Evolutionary conservation across 2,113 vertebrate species (phyloP), one percentile per base, ranked within the genome.

Genomic region (Alligator mississippiensis): DNA sequence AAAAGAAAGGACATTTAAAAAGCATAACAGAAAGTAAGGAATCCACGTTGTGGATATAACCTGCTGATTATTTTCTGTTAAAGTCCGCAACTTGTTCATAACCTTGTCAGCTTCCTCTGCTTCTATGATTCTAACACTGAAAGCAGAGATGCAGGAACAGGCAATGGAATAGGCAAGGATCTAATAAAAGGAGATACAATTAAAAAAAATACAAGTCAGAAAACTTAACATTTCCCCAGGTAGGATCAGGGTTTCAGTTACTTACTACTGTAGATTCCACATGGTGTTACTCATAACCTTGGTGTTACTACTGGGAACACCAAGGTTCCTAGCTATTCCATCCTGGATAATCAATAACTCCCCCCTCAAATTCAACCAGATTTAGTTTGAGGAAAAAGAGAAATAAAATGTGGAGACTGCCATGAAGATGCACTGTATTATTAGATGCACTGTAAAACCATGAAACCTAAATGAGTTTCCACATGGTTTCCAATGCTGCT

Each of bases 21-120:
- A 74, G 1, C 1, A 85, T 12, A 93, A 87, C 24, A 7, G 55
- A 92, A 47, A 75, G 30, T 12, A 82, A 95, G 21, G 2, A 86
- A 55, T 28, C 21, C 58, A 83, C 72, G 68, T 22, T 83, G 1
- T 5, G 28, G 62, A 82, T 77, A 88, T 25, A 80, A 99, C 99
- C 99, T 99, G 99, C 90, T 99, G 99, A 96, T 97, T 99, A 84
- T 98, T 98, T 96, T 99, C 99, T 0, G 98, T 98, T 95, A 99
- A 93, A 22, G 89, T 93, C n/a, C 89, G 97, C 83, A 99, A 96
- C 10, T 98, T 98, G 92, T 85, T 98, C 98, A 99, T 98, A 75
- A 97, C 88, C 61, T 98, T 98, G 87, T 99, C 99, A 2, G 99
- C 99, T 91, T 98, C 99, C 5, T 34, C 34, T 16, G 98, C 98